Evolutionary conservation across 2,888 invertebrate species (phyloP).

Genomic region (Perizoma flavofasciatum): DNA sequence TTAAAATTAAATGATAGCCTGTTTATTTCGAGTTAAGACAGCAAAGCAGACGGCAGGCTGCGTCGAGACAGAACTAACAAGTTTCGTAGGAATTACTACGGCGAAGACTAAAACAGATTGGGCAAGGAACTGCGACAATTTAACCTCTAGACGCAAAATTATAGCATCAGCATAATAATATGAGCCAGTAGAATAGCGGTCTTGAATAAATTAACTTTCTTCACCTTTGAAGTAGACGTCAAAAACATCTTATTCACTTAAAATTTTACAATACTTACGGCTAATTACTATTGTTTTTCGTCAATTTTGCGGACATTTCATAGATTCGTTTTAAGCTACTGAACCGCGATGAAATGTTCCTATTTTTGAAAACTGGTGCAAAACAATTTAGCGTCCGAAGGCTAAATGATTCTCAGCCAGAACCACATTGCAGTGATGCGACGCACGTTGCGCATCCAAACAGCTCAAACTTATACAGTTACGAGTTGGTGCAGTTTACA

Average conservation of each 20-base stretch:
- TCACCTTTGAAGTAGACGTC: too few species aligned
- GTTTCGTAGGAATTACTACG: constrained; percentile 49
- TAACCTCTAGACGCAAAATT: constrained; percentile 6
- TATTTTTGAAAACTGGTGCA: too few species aligned
- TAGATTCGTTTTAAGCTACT: too few species aligned
- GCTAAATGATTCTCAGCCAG: constrained; percentile 6
- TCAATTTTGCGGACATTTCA: too few species aligned
- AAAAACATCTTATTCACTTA: too few species aligned
- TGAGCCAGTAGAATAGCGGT: too few species aligned
- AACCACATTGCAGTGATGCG: constrained; percentile 18
- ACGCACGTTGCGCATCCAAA: constrained; percentile 2
- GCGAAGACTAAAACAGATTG: constrained; percentile 33
- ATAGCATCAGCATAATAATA: neutral
- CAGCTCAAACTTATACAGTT: constrained; percentile 1
- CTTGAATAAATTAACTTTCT: too few species aligned
- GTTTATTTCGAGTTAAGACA: constrained; percentile 52
- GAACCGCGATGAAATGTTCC: too few species aligned
- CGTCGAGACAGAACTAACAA: constrained; percentile 54
- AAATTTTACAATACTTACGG: too few species aligned
- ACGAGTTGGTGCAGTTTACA: constrained; percentile 9
- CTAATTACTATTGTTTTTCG: too few species aligned
- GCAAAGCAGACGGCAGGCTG: constrained; percentile 43
- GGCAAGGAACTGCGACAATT: constrained; percentile 22
- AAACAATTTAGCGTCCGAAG: constrained; percentile 1
- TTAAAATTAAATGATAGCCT: constrained; percentile 37